These are phyloP conservation scores for Etheostoma perlongum DNA, from an alignment of 2,797 vertebrate species.

Conservation along the genomic window DNA sequence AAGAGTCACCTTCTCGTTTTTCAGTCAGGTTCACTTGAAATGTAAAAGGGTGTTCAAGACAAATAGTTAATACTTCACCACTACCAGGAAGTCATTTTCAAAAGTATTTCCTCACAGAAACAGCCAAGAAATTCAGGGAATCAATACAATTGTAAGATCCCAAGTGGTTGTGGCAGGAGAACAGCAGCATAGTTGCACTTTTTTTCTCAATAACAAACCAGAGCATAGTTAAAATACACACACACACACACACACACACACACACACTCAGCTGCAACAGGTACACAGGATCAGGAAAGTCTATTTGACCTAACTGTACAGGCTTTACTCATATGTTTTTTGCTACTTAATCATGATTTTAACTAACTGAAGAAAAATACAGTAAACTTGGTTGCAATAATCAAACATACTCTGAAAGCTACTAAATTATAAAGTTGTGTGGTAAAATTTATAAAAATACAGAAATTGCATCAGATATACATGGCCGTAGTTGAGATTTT, in stretches of 20 bases:
- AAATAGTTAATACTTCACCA: conserved; percentile 72
- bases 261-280: not conserved
- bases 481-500: not conserved
- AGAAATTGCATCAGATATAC: not conserved
- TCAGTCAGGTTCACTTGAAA: conserved; percentile 6
- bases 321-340: not conserved
- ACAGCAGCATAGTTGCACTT: too few relatives aligned
- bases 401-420: not conserved
- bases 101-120: conserved; percentile 23
- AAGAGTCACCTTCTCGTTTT: not conserved
- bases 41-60: conserved; percentile 1
- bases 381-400: not conserved
- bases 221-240: too few relatives aligned
- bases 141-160: not conserved
- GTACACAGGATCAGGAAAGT: not conserved
- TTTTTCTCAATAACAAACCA: too few relatives aligned
- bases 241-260: not conserved
- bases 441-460: not conserved
- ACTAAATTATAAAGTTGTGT: not conserved
- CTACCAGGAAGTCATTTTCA: conserved; percentile 56
- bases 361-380: not conserved
- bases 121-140: conserved; percentile 13
- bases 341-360: not conserved
- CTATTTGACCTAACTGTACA: not conserved
- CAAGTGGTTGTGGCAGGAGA: not conserved